Evolutionary conservation across 2,113 vertebrate species (phyloP).

Genomic region (Serilophus lunatus): DNA sequence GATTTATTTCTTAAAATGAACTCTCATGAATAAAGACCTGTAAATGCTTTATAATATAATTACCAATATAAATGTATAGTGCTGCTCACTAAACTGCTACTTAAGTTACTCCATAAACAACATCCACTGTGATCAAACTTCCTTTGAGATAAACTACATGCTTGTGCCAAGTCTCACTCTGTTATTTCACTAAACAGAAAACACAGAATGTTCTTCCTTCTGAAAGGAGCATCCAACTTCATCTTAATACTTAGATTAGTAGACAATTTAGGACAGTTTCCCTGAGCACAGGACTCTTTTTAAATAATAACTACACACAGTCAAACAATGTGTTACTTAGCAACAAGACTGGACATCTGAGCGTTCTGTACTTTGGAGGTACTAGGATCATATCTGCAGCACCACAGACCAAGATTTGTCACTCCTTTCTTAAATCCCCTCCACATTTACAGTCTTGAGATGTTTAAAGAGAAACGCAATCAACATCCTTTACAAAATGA

Average conservation of each 20-base stretch:
- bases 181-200: neutral
- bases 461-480: neutral
- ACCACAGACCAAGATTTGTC: neutral
- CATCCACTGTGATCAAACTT: neutral
- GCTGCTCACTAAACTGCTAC: neutral
- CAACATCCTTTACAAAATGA: neutral
- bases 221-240: neutral
- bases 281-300: neutral
- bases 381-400: neutral
- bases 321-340: accelerated
- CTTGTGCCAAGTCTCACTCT: neutral
- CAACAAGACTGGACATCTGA: neutral
- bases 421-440: neutral
- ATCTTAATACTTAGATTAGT: neutral
- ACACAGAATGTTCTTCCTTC: neutral
- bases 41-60: neutral
- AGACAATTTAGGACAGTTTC: neutral
- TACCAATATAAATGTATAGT: neutral
- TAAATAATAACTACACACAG: neutral
- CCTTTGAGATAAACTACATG: neutral
- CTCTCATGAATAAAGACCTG: neutral
- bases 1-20: neutral
- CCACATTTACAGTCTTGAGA: neutral
- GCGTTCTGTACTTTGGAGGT: neutral
- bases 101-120: neutral